Evolutionary conservation across 2,113 vertebrate species (phyloP).

Genomic region (Chaetodon trifascialis): DNA sequence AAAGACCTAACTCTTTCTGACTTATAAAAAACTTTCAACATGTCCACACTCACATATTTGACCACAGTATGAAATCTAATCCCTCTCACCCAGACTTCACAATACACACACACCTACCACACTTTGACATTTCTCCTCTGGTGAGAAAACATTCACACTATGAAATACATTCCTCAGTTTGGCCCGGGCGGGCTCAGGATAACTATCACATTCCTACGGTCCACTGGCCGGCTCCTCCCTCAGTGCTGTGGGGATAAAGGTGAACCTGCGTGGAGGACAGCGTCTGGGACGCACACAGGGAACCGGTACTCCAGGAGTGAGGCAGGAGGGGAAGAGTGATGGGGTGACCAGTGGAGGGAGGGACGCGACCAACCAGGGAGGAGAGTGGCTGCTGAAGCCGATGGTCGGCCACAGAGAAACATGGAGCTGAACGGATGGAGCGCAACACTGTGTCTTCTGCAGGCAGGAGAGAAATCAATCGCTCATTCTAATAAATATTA

Average conservation of each 20-base stretch:
- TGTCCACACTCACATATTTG: not conserved
- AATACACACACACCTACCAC: slow-evolving; percentile 9
- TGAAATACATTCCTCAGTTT: slow-evolving; percentile 55
- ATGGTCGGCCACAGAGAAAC: slow-evolving; percentile 65
- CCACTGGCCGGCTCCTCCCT: slow-evolving; percentile 72
- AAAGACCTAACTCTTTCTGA: slow-evolving; percentile 6
- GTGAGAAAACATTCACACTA: slow-evolving; percentile 19
- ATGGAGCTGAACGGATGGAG: slow-evolving; percentile 82
- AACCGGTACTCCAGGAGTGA: slow-evolving; percentile 84
- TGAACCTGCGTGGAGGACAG: slow-evolving; percentile 36
- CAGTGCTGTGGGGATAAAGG: slow-evolving; percentile 26
- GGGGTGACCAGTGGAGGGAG: not conserved
- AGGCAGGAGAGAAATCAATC: slow-evolving; percentile 1
- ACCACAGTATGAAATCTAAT: slow-evolving; percentile 40
- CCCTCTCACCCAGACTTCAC: slow-evolving; percentile 8
- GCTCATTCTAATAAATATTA: slow-evolving; percentile 8
- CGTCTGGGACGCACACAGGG: slow-evolving; percentile 23
- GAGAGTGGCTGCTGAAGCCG: slow-evolving; percentile 13
- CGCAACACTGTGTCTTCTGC: slow-evolving; percentile 67
- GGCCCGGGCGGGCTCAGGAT: not conserved
- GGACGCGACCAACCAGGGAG: not conserved
- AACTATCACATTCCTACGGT: slow-evolving; percentile 76
- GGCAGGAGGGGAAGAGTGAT: slow-evolving; percentile 52
- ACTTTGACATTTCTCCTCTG: slow-evolving; percentile 7
- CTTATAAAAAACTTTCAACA: slow-evolving; percentile 8